These are phyloP conservation scores for Peromyscus aztecus DNA, from an alignment of 2,797 vertebrate species.

Conservation along the genomic window DNA sequence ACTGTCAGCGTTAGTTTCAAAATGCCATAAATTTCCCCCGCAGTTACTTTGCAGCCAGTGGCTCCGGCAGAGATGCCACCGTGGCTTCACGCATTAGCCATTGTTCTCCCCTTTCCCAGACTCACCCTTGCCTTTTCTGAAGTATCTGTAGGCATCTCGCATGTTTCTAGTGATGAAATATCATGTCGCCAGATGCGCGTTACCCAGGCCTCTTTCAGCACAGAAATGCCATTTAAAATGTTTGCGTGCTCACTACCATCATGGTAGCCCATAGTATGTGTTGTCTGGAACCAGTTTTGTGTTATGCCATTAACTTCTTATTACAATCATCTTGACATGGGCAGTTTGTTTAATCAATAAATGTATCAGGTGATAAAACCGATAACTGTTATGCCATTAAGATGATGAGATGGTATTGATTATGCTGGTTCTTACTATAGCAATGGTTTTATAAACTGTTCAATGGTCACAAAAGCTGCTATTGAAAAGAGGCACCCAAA, in stretches of 20 bases:
- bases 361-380: neutral
- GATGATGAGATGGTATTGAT: neutral
- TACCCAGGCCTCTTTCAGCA: neutral
- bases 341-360: conserved; percentile 31
- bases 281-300: neutral
- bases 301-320: neutral
- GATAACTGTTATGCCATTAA: neutral
- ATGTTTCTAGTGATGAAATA: neutral
- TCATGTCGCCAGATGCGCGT: neutral
- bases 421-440: neutral
- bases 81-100: neutral
- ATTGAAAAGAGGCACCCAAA: neutral
- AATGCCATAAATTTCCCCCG: neutral
- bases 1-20: conserved; percentile 33
- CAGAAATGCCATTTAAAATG: neutral
- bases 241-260: neutral
- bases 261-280: neutral
- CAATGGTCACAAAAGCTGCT: neutral
- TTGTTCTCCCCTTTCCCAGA: neutral
- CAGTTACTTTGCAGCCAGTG: conserved; percentile 20
- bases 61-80: neutral
- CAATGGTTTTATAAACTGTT: neutral
- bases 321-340: neutral
- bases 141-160: neutral
- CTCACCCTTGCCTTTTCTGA: neutral